Percentiles rank a stretch among this genome's conserved stretches.
Conservation (phyloP, 2,797 vertebrate species). For the Acridotheres tristis region DNA sequence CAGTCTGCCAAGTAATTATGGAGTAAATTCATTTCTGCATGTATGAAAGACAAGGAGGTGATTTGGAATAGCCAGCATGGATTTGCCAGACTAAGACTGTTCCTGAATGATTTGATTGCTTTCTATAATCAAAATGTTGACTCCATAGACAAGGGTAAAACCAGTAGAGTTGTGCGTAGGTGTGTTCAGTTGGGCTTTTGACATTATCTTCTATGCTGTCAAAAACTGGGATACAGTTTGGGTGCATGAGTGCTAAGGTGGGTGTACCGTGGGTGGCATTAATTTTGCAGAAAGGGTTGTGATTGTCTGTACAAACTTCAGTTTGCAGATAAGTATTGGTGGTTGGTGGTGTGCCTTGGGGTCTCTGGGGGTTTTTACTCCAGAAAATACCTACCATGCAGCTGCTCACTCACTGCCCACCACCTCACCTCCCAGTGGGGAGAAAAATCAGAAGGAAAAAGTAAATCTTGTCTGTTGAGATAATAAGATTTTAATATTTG, state of each 20-base stretch:
- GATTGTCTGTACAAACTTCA: neutral
- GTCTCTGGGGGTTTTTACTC: neutral
- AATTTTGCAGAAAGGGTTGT: neutral
- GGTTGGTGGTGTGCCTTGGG: neutral
- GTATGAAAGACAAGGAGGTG: neutral
- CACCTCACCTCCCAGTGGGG: rapidly evolving
- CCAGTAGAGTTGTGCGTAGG: neutral
- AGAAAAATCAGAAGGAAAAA: neutral
- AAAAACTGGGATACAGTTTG: neutral
- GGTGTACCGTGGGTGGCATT: neutral
- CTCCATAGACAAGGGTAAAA: neutral
- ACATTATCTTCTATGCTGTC: neutral
- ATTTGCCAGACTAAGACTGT: neutral
- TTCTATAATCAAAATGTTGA: neutral
- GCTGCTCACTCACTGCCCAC: neutral
- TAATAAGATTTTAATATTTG: neutral
- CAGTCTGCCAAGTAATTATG: neutral
- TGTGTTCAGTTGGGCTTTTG: neutral
- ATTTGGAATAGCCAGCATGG: neutral
- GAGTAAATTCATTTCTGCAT: neutral
- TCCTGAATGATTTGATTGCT: neutral
- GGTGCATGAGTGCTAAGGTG: neutral
- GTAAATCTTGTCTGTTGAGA: neutral
- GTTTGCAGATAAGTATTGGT: neutral
- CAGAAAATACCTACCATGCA: neutral